Evolutionary conservation across 1,140 invertebrate species (phyloP).

Genomic region (Eciton burchellii): DNA sequence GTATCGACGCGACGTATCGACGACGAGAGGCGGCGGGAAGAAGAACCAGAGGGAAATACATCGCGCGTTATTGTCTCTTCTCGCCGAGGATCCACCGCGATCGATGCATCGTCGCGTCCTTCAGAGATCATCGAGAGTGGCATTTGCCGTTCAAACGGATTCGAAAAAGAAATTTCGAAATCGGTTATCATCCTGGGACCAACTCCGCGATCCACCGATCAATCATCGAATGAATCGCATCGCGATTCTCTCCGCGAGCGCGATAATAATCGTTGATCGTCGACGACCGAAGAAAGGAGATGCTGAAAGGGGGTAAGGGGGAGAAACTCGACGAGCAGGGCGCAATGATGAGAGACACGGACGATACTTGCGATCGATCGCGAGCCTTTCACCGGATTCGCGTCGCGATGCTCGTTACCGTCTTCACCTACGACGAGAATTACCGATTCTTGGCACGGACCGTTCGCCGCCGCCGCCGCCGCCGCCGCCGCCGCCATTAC

Average conservation of each 20-base stretch:
- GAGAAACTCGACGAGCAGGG: background rate
- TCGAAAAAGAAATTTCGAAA: too few relatives aligned
- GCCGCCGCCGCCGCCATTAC: background rate
- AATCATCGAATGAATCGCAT: background rate
- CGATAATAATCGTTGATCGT: slow-evolving; percentile 27
- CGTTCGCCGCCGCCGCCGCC: slow-evolving; percentile 36
- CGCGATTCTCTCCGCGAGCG: too few relatives aligned
- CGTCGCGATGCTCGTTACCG: slow-evolving; percentile 48
- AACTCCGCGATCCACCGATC: too few relatives aligned
- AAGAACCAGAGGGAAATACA: background rate
- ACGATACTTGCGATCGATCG: slow-evolving; percentile 24
- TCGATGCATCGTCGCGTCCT: slow-evolving; percentile 76
- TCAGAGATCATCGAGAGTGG: slow-evolving; percentile 82
- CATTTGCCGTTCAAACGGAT: slow-evolving; percentile 71
- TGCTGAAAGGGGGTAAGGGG: too few relatives aligned
- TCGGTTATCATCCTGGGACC: too few relatives aligned
- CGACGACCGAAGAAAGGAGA: background rate
- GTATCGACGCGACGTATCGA: slow-evolving; percentile 71
- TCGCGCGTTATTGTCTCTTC: slow-evolving; percentile 54
- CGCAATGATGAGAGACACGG: background rate
- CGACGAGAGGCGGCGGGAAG: slow-evolving; percentile 66
- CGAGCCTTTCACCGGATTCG: slow-evolving; percentile 23
- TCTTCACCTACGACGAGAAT: slow-evolving; percentile 66
- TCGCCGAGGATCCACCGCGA: slow-evolving; percentile 59
- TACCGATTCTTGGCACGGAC: slow-evolving; percentile 62